These are phyloP conservation scores for Carassius auratus DNA, from an alignment of 2,113 vertebrate species.

Conservation along the genomic window DNA sequence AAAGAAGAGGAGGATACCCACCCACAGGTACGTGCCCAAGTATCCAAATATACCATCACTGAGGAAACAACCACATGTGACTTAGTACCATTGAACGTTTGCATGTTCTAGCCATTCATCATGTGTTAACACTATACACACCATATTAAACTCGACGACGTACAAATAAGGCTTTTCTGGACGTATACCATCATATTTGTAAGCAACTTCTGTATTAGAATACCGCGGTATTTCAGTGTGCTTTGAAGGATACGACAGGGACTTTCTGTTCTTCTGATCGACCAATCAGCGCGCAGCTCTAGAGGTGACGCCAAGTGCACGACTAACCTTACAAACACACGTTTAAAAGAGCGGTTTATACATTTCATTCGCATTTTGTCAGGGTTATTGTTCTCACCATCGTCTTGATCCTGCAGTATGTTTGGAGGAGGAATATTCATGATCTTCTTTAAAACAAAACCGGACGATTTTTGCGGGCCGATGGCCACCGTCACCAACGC, in stretches of 20 bases:
- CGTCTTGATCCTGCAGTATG: slow-evolving; percentile 75
- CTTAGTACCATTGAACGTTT: too few relatives aligned
- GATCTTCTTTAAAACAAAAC: slow-evolving; percentile 89
- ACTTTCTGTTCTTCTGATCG: slow-evolving; percentile 46
- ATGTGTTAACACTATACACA: neutral
- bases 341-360: neutral
- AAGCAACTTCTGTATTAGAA: neutral
- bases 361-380: neutral
- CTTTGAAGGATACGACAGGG: neutral
- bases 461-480: slow-evolving; percentile 77
- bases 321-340: neutral
- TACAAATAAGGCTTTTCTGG: neutral
- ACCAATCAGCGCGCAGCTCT: slow-evolving; percentile 16
- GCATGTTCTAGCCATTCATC: neutral
- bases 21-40: neutral
- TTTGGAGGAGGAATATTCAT: slow-evolving; percentile 89
- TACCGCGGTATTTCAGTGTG: neutral
- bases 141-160: neutral
- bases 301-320: slow-evolving; percentile 7
- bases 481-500: slow-evolving; percentile 56
- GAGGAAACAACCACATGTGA: neutral
- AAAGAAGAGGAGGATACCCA: neutral
- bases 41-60: neutral
- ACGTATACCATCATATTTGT: neutral
- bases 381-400: slow-evolving; percentile 64